phyloP scores from a whole-genome alignment of 2,797 vertebrate species.

The Pipistrellus nathusii region DNA sequence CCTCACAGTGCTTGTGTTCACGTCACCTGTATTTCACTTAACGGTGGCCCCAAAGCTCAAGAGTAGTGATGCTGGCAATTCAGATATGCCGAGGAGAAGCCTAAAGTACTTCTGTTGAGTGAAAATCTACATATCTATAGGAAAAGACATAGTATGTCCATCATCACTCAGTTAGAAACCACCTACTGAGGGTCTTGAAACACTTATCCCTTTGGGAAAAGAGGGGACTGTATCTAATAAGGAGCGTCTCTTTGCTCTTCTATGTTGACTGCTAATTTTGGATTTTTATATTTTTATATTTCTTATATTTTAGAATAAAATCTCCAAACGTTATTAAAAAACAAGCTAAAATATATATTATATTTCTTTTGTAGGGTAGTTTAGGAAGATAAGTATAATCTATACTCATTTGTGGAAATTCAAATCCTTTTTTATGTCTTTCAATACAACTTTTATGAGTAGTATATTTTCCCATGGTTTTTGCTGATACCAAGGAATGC shows the following conservation, averaged over 20 bases:
- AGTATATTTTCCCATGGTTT: neutral
- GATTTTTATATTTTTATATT: neutral
- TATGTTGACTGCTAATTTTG: neutral
- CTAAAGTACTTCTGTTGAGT: neutral
- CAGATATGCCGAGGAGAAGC: too few species aligned
- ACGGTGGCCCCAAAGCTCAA: too few species aligned
- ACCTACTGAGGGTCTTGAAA: too few species aligned
- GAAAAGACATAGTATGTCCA: neutral
- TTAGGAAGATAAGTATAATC: slow-evolving; percentile 15
- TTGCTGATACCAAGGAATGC: neutral
- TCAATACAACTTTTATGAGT: neutral
- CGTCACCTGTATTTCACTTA: neutral
- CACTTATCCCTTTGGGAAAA: too few species aligned
- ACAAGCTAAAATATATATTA: neutral
- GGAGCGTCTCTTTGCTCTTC: neutral
- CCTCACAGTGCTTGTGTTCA: neutral
- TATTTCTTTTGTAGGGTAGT: neutral
- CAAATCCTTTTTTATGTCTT: neutral
- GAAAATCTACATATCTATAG: neutral
- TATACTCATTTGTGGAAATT: neutral
- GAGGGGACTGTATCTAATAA: neutral
- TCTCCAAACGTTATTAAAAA: neutral
- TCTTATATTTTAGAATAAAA: slow-evolving; percentile 7
- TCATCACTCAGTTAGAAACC: too few species aligned
- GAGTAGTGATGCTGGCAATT: neutral